Conservation (phyloP, 2,797 vertebrate species). For the Falco columbarius region DNA sequence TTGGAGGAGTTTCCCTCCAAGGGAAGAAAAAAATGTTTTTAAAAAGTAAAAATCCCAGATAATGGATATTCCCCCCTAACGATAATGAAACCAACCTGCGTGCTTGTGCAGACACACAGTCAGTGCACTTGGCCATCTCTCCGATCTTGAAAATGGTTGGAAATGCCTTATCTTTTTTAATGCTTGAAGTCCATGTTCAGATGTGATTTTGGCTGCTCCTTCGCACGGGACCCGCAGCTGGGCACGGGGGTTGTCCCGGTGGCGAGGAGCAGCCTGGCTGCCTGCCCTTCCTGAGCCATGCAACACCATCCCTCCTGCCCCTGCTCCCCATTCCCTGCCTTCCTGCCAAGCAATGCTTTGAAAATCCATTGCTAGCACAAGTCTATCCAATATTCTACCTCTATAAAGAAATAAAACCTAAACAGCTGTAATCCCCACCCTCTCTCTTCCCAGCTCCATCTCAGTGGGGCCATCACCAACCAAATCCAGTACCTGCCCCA, state of each 20-base stretch:
- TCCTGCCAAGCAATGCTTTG: not conserved
- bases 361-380: not conserved
- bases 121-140: not conserved
- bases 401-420: not conserved
- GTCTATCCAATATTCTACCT: accelerated
- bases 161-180: not conserved
- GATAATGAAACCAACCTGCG: accelerated
- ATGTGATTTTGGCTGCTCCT: not conserved
- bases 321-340: not conserved
- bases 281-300: not conserved
- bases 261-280: not conserved
- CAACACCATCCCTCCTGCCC: accelerated
- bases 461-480: not conserved
- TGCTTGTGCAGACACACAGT: not conserved
- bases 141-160: not conserved
- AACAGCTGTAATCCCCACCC: not conserved
- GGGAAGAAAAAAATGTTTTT: not conserved
- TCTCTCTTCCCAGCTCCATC: not conserved
- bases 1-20: not conserved
- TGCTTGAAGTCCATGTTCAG: not conserved
- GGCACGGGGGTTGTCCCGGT: not conserved
- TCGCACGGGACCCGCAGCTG: not conserved
- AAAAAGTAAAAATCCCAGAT: not conserved
- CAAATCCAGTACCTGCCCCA: accelerated
- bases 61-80: not conserved